Evolutionary conservation across 2,797 vertebrate genomes (phyloP).

Genomic region (Ambastaia sidthimunki): DNA sequence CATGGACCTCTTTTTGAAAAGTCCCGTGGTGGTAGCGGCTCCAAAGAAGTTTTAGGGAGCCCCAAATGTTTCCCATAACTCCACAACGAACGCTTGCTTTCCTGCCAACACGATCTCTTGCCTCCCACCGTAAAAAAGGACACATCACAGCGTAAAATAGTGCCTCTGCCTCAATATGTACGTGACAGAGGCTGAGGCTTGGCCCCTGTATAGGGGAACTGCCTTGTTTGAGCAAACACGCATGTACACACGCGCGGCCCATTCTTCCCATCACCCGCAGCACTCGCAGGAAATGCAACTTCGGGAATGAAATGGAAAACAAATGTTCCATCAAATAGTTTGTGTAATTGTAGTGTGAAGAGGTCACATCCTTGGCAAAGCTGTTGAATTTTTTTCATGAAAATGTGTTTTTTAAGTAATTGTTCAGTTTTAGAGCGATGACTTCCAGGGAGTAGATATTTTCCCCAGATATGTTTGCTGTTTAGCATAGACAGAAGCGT

Average conservation of each 20-base stretch:
- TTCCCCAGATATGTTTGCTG: constrained; percentile 10
- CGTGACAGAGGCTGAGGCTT: constrained; percentile 17
- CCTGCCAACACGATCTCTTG: constrained; percentile 21
- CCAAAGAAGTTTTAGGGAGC: not conserved
- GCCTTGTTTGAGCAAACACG: constrained; percentile 3
- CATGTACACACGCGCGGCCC: not conserved
- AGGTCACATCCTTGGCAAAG: constrained; percentile 58
- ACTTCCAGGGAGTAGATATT: constrained; percentile 37
- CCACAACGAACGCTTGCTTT: not conserved
- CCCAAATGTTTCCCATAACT: constrained; percentile 27
- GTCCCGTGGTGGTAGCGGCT: constrained; percentile 1
- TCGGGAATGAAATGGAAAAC: constrained; percentile 67
- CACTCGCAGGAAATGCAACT: constrained; percentile 65
- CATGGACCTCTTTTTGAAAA: constrained; percentile 36
- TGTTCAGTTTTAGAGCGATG: constrained; percentile 40
- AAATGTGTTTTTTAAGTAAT: constrained; percentile 56
- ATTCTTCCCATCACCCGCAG: constrained; percentile 49
- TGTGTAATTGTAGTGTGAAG: constrained; percentile 61
- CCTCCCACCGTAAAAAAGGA: not conserved
- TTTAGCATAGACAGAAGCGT: constrained; percentile 13
- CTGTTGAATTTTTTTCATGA: constrained; percentile 44
- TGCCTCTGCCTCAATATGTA: constrained; percentile 33
- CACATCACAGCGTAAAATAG: constrained; percentile 6
- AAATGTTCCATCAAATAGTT: constrained; percentile 66
- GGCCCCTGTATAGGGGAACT: constrained; percentile 14